Conservation (phyloP, 2,113 vertebrate genomes). For the Mesoclemmys tuberculata region DNA sequence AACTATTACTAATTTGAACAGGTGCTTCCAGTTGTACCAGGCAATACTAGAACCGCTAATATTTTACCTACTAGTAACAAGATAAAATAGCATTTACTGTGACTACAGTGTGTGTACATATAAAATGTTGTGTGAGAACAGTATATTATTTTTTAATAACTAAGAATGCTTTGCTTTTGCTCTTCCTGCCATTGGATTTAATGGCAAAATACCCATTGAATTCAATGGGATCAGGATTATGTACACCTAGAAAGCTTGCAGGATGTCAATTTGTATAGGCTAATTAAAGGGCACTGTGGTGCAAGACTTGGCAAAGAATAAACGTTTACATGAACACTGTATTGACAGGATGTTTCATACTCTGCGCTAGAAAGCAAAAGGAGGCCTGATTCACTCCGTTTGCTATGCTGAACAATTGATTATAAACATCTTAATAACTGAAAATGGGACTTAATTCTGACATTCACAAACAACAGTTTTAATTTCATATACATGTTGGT, state of each 20-base stretch:
- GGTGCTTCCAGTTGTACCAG: background rate
- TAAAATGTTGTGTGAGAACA: background rate
- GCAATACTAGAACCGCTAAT: background rate
- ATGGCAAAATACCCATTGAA: background rate
- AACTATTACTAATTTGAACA: background rate
- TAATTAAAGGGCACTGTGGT: slow-evolving; percentile 36
- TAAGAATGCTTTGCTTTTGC: background rate
- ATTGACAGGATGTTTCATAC: slow-evolving; percentile 13
- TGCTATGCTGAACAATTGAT: background rate
- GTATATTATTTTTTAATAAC: background rate
- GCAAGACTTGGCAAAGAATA: slow-evolving; percentile 45
- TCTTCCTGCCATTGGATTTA: background rate
- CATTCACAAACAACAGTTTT: background rate
- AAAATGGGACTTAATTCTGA: background rate
- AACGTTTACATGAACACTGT: slow-evolving; percentile 9
- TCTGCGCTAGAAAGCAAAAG: slow-evolving; percentile 14
- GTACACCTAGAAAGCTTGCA: slow-evolving; percentile 37
- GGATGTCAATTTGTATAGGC: slow-evolving; percentile 7
- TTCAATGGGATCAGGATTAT: background rate
- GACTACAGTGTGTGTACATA: background rate
- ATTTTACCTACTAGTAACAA: background rate
- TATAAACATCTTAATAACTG: slow-evolving; percentile 24
- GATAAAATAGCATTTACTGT: background rate
- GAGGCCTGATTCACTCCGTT: slow-evolving; percentile 14
- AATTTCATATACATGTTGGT: background rate